Evolutionary conservation across 2,888 invertebrate genomes (phyloP).

Genomic region (Ophion ellenae): DNA sequence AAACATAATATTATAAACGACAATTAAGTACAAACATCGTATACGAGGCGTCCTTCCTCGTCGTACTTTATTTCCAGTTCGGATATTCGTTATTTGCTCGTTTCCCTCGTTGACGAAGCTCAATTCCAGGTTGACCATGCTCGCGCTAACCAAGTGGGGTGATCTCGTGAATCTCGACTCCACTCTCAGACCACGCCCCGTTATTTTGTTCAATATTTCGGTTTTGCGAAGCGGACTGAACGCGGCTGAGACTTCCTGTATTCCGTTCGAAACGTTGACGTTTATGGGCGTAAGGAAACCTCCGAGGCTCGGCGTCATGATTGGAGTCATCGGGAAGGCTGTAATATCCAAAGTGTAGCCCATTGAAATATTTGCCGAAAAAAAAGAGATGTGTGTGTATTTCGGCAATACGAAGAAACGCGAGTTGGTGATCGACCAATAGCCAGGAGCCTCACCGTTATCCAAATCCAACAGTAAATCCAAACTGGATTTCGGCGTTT

Average conservation of each 20-base stretch:
- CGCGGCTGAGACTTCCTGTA: conserved; percentile 85
- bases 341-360: conserved; percentile 46
- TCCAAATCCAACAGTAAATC: conserved; percentile 94
- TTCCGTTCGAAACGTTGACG: conserved; percentile 77
- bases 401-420: conserved; percentile 74
- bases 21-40: not conserved
- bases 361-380: conserved; percentile 7
- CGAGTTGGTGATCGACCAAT: not conserved
- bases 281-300: conserved; percentile 89
- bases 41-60: not conserved
- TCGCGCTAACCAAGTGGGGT: conserved; percentile 92
- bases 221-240: conserved; percentile 86
- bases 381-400: conserved; percentile 12
- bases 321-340: conserved; percentile 88
- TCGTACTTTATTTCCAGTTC: conserved; percentile 89
- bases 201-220: conserved; percentile 90
- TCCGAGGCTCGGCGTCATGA: conserved; percentile 93
- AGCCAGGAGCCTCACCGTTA: conserved; percentile 84
- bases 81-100: conserved; percentile 88
- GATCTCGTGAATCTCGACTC: conserved; percentile 90
- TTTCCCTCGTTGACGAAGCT: conserved; percentile 90
- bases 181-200: conserved; percentile 88
- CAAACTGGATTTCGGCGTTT: conserved; percentile 88
- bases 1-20: conserved; percentile 20
- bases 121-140: conserved; percentile 93